phyloP scores from a whole-genome alignment of 2,797 vertebrate genomes.

The Acrossocheilus wenchowensis region DNA sequence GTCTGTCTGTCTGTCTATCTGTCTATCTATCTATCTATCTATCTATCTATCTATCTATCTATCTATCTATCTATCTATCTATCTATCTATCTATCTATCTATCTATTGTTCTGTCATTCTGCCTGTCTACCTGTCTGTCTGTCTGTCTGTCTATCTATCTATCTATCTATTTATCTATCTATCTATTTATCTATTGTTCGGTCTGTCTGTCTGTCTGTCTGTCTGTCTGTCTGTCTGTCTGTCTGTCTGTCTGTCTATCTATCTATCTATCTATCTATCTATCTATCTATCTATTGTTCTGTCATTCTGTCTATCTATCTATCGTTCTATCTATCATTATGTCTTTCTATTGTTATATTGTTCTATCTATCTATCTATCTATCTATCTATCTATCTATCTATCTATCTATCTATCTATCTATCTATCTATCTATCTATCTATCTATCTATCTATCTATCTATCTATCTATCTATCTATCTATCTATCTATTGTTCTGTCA shows the following conservation, averaged over 20 bases:
- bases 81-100: background rate
- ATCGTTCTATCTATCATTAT: background rate
- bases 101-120: background rate
- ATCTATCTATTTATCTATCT: background rate
- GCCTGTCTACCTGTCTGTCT: background rate
- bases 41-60: background rate
- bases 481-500: background rate
- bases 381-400: too few species aligned
- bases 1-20: background rate
- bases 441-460: too few species aligned
- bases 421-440: too few species aligned
- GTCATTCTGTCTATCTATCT: too few species aligned
- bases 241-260: background rate
- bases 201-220: background rate
- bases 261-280: background rate
- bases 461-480: too few species aligned
- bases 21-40: too few species aligned
- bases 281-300: fast-evolving
- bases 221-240: fast-evolving
- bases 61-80: background rate
- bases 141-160: background rate
- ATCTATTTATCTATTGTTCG: background rate
- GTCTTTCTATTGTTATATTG: too few species aligned
- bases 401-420: too few species aligned
- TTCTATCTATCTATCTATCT: background rate